Base-by-base conservation (phyloP, 2,797 vertebrate species). In the Protosalanx chinensis region DNA sequence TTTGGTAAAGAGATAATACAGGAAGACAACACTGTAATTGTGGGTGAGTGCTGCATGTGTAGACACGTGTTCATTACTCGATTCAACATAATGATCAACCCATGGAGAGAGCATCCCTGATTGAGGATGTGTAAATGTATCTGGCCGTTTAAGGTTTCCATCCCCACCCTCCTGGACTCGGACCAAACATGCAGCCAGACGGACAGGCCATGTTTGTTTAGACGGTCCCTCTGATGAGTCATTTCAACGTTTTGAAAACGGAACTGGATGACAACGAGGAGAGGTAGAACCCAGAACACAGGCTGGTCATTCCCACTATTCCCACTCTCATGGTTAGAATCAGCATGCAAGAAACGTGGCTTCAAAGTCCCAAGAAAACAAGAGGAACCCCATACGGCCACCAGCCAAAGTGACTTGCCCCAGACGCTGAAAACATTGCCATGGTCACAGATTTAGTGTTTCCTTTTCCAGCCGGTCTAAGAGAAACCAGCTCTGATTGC, bases 301-400 rank as follows among this genome's bases (percentile, higher is more conserved):
- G 65, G 60, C 49, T 16, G 64, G 83, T 79, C 79, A 76, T 71
- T 82, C 86, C 86, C 29, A 64, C 60, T 72, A 69, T 66, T 32
- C 15, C 30, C 12, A 6, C 30, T 66, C 51, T 72, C n/a, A 16
- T 57, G 18, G 46, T 37, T n/a, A 90, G 86, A 88, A 90, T 94
- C 88, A 91, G 88, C 89, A 94, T 92, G 90, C 91, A 89, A 86
- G 81, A 83, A 90, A 92, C 88, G 87, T 88, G 84, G 85, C 85
- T 70, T 85, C 84, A 73, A 85, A 88, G 88, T 91, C 89, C 85
- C 82, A 80, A 82, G 81, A 88, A 92, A 92, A 92, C 88, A 92
- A 92, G 86, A 56, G 72, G 87, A 83, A 79, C 86, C 91, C 91
- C 90, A 90, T 85, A 90, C 75, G 86, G 85, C 85, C 89, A 83